Base-by-base conservation (phyloP, 1,140 invertebrate genomes). In the Akabosia matsudoensis region DNA sequence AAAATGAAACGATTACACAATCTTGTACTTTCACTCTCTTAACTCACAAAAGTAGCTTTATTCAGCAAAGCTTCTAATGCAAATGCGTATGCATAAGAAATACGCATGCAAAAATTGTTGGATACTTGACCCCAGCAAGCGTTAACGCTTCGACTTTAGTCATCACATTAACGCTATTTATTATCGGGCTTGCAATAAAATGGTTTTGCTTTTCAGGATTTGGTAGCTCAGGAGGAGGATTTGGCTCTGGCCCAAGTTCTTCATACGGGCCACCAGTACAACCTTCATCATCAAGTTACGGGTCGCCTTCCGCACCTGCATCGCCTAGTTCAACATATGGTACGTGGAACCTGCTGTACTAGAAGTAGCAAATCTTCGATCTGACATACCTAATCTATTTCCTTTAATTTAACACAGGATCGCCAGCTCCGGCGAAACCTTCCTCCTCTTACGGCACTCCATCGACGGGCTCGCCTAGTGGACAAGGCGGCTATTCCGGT, bases 241-340 rank as follows among this genome's bases (percentile, higher is more conserved):
- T 61, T 61, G 24, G 54, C 14, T 61, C 61, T 31, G 61, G 3
- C 10, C 61, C 61, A 4, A 67, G 61, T n/a, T 67, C 61, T 4
- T 67, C 61, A 10, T 67, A 67, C n/a, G 61, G 61, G 61, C 61
- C 3, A 67, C 54, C 10, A 56, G 4, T 22, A 67, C 61, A 61
- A 24, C 54, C 54, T 7, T n/a, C 37, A 45, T 30, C 24, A 13
- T 67, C 61, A 4, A 67, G 61, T 67, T 67, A 67, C 28, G 61
- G 61, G 4, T 67, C 61, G 14, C 61, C 61, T 67, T n/a, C 24
- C 7, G 26, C 24, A 67, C 54, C 14, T 7, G 13, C 13, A 31
- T 7, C 22, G 31, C 61, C 61, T 30, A 13, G 1, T 30, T 22
- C 7, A 31, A 67, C 26, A 24, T 67, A 67, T 22, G 61, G 61